Conservation (phyloP, 2,113 vertebrate species). For the Piprites chloris region DNA sequence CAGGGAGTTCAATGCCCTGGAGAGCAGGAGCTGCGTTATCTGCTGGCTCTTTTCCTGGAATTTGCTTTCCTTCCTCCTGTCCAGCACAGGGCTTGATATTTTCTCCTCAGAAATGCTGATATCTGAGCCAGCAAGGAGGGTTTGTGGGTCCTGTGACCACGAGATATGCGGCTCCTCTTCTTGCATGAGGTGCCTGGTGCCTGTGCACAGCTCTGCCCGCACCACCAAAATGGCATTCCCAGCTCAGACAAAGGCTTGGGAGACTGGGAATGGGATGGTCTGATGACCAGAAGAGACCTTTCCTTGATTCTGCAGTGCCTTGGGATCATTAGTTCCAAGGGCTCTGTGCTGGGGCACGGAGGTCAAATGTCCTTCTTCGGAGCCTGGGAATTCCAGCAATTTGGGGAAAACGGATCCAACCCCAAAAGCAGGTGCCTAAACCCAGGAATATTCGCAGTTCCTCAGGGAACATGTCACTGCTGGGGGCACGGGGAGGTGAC, state of each 20-base stretch:
- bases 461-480: background rate
- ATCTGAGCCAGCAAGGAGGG: background rate
- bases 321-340: background rate
- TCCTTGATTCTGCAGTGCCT: background rate
- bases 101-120: background rate
- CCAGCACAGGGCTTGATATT: background rate
- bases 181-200: background rate
- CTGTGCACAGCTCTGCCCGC: background rate
- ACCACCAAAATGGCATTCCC: background rate
- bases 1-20: background rate
- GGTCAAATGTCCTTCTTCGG: background rate
- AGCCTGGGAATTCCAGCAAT: background rate
- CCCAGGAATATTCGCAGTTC: background rate
- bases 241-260: background rate
- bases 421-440: background rate
- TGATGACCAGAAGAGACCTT: background rate
- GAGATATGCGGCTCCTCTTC: background rate
- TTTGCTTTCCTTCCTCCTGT: too few species aligned
- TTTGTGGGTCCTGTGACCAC: fast-evolving
- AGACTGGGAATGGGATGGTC: background rate
- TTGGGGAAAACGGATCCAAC: fast-evolving
- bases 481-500: background rate
- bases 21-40: fast-evolving
- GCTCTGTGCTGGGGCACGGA: background rate
- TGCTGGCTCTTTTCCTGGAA: background rate